Evolutionary conservation across 1,140 invertebrate genomes (phyloP).

Genomic region (Sipha flava): DNA sequence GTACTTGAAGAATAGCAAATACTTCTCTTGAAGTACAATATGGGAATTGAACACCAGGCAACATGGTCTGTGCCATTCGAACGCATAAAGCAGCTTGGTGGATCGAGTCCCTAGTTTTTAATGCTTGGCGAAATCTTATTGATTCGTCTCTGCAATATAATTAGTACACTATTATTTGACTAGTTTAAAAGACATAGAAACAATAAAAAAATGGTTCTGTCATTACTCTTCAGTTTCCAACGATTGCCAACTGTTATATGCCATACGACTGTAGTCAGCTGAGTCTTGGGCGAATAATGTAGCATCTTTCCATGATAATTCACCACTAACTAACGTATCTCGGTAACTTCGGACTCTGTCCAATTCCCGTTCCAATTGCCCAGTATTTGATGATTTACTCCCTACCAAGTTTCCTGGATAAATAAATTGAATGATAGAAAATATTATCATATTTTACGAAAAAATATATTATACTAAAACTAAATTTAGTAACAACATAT

Average conservation of each 20-base stretch:
- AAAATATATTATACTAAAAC: too few relatives aligned
- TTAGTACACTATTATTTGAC: neutral
- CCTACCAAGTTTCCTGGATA: neutral
- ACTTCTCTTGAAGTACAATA: constrained; percentile 54
- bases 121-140: constrained; percentile 36
- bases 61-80: constrained; percentile 49
- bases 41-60: constrained; percentile 53
- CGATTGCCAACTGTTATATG: constrained; percentile 35
- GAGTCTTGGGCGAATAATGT: constrained; percentile 36
- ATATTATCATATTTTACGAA: too few relatives aligned
- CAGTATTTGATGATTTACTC: neutral
- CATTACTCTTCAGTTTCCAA: constrained; percentile 34
- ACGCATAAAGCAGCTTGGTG: constrained; percentile 53
- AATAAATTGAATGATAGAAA: neutral
- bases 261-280: constrained; percentile 35
- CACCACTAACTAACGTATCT: constrained; percentile 42
- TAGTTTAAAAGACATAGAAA: too few relatives aligned
- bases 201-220: too few relatives aligned
- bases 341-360: constrained; percentile 49
- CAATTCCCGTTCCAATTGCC: constrained; percentile 48
- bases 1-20: constrained; percentile 46
- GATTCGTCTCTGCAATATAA: constrained; percentile 35
- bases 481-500: too few relatives aligned
- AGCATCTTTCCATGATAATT: constrained; percentile 40
- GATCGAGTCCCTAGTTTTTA: constrained; percentile 52